Conservation (phyloP, 2,888 invertebrate species). For the Ptycholaimellus sp. region DNA sequence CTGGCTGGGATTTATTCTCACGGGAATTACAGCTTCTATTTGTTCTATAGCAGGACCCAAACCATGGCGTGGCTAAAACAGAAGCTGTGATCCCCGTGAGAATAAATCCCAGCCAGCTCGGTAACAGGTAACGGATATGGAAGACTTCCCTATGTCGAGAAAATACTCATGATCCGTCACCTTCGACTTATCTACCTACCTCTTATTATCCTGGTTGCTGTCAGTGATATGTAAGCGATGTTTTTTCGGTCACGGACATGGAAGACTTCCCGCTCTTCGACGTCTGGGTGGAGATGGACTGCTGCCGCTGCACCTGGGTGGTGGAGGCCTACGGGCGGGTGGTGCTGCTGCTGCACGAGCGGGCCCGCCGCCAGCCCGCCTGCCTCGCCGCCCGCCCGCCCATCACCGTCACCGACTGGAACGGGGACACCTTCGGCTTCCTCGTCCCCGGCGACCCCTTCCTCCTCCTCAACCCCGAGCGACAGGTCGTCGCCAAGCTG, state of each 20-base stretch:
- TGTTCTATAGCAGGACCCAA: no score
- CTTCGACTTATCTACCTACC: no score
- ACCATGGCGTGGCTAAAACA: no score
- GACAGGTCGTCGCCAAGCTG: slow-evolving; percentile 3
- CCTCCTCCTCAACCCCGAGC: slow-evolving; percentile 3
- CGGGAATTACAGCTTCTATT: no score
- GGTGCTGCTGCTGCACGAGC: slow-evolving; percentile 5
- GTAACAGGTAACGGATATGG: slow-evolving; percentile 5
- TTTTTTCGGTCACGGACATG: slow-evolving; percentile 4
- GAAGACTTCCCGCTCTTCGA: slow-evolving; percentile 5
- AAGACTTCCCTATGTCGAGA: slow-evolving; percentile 4
- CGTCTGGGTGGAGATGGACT: slow-evolving; percentile 7
- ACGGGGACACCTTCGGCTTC: slow-evolving; percentile 6
- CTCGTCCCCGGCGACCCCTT: slow-evolving; percentile 6
- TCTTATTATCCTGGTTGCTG: no score
- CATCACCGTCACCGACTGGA: slow-evolving; percentile 5
- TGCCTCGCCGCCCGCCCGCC: neutral
- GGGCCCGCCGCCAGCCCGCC: neutral
- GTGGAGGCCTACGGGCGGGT: slow-evolving; percentile 6
- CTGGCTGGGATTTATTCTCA: no score
- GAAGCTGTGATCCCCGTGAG: no score
- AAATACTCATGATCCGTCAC: no score
- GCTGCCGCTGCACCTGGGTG: slow-evolving; percentile 6
- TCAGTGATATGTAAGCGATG: no score
- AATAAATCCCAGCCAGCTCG: neutral